A percentile compares a stretch with the other conserved stretches of the same genome.
Conservation (phyloP, 2,888 invertebrate genomes). For the Mellilla xanthometata region DNA sequence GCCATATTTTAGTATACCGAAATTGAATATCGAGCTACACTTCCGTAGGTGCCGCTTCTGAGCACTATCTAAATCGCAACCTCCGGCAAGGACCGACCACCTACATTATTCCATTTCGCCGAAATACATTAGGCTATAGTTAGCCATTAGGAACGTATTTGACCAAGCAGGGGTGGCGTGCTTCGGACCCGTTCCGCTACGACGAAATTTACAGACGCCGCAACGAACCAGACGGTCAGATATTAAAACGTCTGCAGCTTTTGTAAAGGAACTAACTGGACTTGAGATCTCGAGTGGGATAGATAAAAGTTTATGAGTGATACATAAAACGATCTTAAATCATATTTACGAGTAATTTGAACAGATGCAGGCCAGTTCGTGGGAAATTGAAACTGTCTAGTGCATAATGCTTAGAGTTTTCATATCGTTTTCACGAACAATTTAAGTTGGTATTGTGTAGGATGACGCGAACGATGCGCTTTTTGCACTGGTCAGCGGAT, state of each 20-base stretch:
- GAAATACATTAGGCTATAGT: conserved; percentile 79
- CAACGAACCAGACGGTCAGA: conserved; percentile 68
- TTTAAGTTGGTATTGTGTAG: conserved; percentile 76
- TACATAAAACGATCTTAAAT: conserved; percentile 82
- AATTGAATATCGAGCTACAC: conserved; percentile 55
- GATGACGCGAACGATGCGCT: conserved; percentile 60
- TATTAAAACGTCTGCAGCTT: conserved; percentile 78
- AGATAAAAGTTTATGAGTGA: conserved; percentile 81
- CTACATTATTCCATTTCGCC: conserved; percentile 68
- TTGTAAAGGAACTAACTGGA: conserved; percentile 72
- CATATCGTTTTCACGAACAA: conserved; percentile 78
- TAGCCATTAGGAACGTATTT: conserved; percentile 75
- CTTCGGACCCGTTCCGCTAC: conserved; percentile 63
- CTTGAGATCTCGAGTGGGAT: conserved; percentile 55
- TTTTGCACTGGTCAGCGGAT: conserved; percentile 69
- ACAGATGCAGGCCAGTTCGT: conserved; percentile 78
- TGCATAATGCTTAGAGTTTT: too few relatives aligned
- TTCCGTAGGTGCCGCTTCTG: conserved; percentile 51
- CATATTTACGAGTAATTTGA: conserved; percentile 77
- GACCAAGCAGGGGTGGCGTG: conserved; percentile 77
- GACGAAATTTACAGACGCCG: conserved; percentile 74
- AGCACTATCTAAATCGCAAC: conserved; percentile 67
- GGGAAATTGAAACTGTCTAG: conserved; percentile 78
- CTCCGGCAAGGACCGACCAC: conserved; percentile 52
- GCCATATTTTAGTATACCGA: conserved; percentile 59